Evolutionary conservation across 1,140 invertebrate genomes (phyloP).

Genomic region (Calephelis virginiensis): DNA sequence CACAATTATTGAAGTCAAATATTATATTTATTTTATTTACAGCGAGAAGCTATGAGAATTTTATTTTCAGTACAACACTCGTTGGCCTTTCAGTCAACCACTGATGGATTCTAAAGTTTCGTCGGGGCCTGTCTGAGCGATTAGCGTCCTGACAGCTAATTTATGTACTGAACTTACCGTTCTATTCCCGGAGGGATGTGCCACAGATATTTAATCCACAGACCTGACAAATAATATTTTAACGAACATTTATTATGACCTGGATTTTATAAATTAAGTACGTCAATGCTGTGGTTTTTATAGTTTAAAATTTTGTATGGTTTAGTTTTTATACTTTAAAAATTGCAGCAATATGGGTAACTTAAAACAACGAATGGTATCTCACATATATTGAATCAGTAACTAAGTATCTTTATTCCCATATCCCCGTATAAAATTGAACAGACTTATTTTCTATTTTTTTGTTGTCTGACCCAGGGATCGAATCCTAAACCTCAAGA

Average conservation of each 20-base stretch:
- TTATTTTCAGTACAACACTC: conserved; percentile 55
- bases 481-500: no score
- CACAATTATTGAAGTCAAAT: conserved; percentile 27
- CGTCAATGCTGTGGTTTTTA: no score
- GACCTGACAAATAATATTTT: conserved; percentile 38
- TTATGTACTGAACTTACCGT: conserved; percentile 76
- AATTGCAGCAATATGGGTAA: no score
- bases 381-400: no score
- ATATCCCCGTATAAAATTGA: no score
- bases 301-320: no score
- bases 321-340: no score
- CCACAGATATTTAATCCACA: conserved; percentile 42
- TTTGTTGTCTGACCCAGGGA: no score
- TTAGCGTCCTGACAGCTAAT: conserved; percentile 76
- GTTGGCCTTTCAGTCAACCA: conserved; percentile 64
- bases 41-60: neutral
- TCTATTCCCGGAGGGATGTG: conserved; percentile 64
- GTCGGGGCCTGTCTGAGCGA: conserved; percentile 73
- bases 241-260: neutral
- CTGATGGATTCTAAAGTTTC: conserved; percentile 74
- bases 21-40: neutral
- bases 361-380: no score
- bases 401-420: no score
- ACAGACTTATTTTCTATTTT: no score
- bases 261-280: neutral